Base-by-base conservation (phyloP, 1,140 invertebrate species). In the Drosophila mauritiana region DNA sequence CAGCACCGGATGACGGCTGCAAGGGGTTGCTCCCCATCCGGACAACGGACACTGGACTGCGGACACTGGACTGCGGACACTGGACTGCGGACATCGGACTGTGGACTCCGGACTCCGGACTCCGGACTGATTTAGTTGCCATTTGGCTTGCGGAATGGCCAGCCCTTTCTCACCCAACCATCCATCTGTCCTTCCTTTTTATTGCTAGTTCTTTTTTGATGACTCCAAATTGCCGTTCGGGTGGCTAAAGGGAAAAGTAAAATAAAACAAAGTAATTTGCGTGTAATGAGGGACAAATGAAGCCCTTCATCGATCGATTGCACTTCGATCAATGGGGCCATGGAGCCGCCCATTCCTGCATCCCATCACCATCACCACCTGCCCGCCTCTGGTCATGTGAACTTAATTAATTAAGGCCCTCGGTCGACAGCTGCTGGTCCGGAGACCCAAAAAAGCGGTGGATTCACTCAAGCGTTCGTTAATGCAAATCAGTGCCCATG, bases 361-460 rank as follows among this genome's bases (percentile, higher is more conserved):
- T 27, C 56, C 20, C n/a, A 53, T 3, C 31, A 39, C 10, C 40
- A 8, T 11, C 45, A 17, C 17, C 17, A 49, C 40, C 36, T 27
- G 20, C 36, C 61, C 12, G 34, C 51, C 78, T 79, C 67, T 83
- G 72, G 55, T 88, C 80, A 88, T 89, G 83, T 88, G 84, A 88
- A 88, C 84, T 88, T 88, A 88, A 88, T 88, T 88, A 88, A 88
- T 88, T 88, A 89, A 88, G 65, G 82, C 79, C 82, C 78, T 68
- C 70, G 63, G 80, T 69, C 83, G 83, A 82, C 82, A 88, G 82
- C 83, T 86, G 83, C 82, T 64, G 72, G 53, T 75, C 73, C 63
- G 73, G 63, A 76, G 73, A 59, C 73, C 73, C 73, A 75, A 69
- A 80, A 75, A 79, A 65, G 73, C 55, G 74, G 75, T 51, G 76